These are phyloP conservation scores for Zapornia atra DNA, from an alignment of 2,113 vertebrate species.

Conservation along the genomic window DNA sequence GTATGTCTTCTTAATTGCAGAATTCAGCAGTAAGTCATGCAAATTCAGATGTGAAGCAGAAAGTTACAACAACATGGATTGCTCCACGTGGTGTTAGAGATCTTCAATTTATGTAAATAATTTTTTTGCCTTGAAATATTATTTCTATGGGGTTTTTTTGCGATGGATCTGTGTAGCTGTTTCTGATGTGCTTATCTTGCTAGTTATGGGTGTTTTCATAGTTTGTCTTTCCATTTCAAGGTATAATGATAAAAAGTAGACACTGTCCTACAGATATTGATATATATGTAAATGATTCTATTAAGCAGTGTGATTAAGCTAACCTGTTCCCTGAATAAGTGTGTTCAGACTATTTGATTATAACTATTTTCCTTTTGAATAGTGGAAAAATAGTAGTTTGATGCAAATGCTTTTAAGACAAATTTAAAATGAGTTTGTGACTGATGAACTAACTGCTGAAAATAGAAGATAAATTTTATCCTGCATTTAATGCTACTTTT, in stretches of 20 bases:
- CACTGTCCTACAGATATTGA: neutral
- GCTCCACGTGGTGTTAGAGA: constrained; percentile 34
- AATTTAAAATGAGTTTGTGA: neutral
- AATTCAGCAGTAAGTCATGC: constrained; percentile 77
- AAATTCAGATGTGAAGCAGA: constrained; percentile 42
- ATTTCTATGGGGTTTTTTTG: neutral
- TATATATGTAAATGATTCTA: neutral
- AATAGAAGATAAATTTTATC: neutral
- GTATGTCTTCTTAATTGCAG: constrained; percentile 70
- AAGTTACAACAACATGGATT: constrained; percentile 75
- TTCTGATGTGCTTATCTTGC: neutral
- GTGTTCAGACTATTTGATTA: neutral
- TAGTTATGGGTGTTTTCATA: neutral
- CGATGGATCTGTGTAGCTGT: neutral
- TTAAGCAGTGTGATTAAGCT: neutral
- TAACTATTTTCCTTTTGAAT: neutral
- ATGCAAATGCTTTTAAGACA: neutral
- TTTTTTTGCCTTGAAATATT: neutral
- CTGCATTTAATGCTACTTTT: neutral
- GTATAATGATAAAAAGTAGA: neutral
- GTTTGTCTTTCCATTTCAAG: neutral
- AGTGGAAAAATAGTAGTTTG: neutral
- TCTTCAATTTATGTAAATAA: constrained; percentile 79
- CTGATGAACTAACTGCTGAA: neutral
- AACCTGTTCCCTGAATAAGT: neutral